Evolutionary conservation across 2,113 vertebrate genomes (phyloP).

Genomic region (Euleptes europaea): DNA sequence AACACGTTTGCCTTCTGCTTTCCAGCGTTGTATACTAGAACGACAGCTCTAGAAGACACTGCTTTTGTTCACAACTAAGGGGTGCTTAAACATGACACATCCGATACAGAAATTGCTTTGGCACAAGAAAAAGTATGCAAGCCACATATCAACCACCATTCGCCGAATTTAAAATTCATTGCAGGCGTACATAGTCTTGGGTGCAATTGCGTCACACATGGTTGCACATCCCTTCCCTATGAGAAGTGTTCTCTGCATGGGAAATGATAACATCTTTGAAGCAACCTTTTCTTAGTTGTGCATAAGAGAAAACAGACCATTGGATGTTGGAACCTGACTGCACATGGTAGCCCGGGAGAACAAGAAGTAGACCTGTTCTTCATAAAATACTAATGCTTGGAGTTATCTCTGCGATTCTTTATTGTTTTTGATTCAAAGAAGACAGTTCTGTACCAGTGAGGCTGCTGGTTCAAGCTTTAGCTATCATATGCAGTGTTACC

Average conservation of each 20-base stretch:
- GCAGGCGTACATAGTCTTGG: background rate
- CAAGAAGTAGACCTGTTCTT: background rate
- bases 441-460: background rate
- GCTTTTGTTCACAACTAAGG: background rate
- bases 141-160: background rate
- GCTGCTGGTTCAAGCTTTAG: too few relatives aligned
- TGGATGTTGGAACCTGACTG: background rate
- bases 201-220: background rate
- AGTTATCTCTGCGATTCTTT: background rate
- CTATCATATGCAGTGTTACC: too few relatives aligned
- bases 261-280: too few relatives aligned
- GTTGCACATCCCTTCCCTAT: background rate
- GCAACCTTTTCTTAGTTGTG: background rate
- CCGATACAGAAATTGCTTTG: background rate
- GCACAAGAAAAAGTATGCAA: background rate
- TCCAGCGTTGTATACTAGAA: background rate
- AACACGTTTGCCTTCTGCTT: conserved; percentile 7
- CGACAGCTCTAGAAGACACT: background rate
- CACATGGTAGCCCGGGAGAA: background rate
- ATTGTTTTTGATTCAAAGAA: background rate
- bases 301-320: background rate
- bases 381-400: background rate
- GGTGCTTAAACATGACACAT: background rate
- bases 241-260: background rate
- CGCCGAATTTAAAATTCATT: background rate